Base-by-base conservation (phyloP, 2,888 invertebrate species). In the Coenonympha glycerion region DNA sequence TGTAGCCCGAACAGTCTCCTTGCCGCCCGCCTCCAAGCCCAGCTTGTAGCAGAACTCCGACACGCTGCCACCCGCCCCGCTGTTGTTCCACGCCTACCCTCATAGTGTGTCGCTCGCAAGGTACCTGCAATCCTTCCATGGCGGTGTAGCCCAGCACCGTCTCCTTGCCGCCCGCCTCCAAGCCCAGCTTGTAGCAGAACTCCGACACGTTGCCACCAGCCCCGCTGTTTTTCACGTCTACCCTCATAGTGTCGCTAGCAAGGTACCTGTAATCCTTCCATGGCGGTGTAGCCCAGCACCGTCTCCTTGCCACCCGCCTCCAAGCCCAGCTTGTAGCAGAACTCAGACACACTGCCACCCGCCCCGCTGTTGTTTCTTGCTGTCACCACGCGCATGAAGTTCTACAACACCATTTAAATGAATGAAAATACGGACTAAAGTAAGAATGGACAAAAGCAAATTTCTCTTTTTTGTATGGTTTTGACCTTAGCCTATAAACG, bases 131-230 rank as follows among this genome's bases (percentile, higher is more conserved):
- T 3, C 88, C 88, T 61, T 88, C 88, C 83, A 88, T 82, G 0
- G 85, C 87, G 0, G 84, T 84, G 46, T 86, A 87, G 0, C 88
- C 88, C 0, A 89, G 65, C 0, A 88, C 81, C 0, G 84, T 87
- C 46, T 82, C 85, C 1, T 68, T 65, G 0, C 76, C 74, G 0
- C 84, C 82, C 0, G 76, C 71, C 36, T 87, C 85, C 1, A 89
- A 57, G 0, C 87, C 87, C 40, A 88, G 57, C 50, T 88, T 87
- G 65, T 88, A 89, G 60, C 88, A 89, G 56, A 74, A 86, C 47
- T 81, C 74, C 0, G 82, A 72, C 1, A 79, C 71, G 0, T 71
- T 65, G 0, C 75, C 78, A 6, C 69, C 68, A 6, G 66, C 68
- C 2, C 70, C 68, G n/a, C 71, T 79, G 52, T 71, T 78, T 31